phyloP scores from a whole-genome alignment of 2,888 invertebrate species.

The Fragum sueziense region DNA sequence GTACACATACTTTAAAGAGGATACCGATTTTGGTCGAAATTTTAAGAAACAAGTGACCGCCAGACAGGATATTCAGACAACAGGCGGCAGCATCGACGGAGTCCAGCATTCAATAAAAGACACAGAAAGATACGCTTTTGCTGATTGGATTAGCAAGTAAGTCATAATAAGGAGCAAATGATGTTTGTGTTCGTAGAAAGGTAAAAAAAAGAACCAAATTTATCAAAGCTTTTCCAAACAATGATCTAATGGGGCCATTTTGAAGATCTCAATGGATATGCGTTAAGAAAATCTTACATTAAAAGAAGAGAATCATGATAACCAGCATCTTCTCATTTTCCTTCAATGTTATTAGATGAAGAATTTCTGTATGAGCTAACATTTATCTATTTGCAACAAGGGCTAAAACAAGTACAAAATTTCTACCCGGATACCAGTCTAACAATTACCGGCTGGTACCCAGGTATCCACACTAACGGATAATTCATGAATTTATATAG shows the following conservation, averaged over 20 bases:
- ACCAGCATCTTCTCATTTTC: not conserved
- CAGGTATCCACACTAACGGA: too few species aligned
- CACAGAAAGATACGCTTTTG: constrained; percentile 96
- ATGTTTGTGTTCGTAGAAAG: not conserved
- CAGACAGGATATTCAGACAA: constrained; percentile 94
- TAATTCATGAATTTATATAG: too few species aligned
- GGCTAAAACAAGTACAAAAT: too few species aligned
- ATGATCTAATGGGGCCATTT: too few species aligned
- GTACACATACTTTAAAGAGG: constrained; percentile 91
- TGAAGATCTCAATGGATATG: too few species aligned
- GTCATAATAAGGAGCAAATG: not conserved
- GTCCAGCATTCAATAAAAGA: constrained; percentile 90
- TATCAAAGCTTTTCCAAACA: not conserved
- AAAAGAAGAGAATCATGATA: not conserved
- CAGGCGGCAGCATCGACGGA: constrained; percentile 95
- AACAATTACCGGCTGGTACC: too few species aligned
- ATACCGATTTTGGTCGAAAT: constrained; percentile 94
- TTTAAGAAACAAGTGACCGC: constrained; percentile 96
- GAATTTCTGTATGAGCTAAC: too few species aligned
- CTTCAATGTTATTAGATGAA: too few species aligned
- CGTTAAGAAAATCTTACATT: not conserved
- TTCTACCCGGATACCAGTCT: too few species aligned
- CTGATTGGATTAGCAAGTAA: constrained; percentile 95
- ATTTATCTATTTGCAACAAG: too few species aligned
- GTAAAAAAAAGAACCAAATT: not conserved